Evolutionary conservation across 2,113 vertebrate genomes (phyloP).

Genomic region (Thryonomys swinderianus): DNA sequence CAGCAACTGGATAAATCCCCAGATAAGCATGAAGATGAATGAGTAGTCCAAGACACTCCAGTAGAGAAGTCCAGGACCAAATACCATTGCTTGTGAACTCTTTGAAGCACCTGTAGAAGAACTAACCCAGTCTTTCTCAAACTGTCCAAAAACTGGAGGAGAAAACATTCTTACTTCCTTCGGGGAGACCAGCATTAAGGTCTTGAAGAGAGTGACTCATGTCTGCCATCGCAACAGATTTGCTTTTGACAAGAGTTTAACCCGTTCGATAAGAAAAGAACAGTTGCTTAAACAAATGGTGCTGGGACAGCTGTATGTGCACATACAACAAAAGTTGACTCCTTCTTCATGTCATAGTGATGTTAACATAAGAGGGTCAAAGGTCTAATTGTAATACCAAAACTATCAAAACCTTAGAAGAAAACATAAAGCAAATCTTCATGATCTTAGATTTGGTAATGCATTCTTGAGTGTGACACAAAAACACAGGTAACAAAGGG

Average conservation of each 20-base stretch:
- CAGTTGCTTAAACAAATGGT: not conserved
- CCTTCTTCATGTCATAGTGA: not conserved
- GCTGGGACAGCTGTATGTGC: not conserved
- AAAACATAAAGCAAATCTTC: not conserved
- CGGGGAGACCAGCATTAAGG: not conserved
- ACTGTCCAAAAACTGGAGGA: not conserved
- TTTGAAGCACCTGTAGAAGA: not conserved
- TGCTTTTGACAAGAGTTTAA: not conserved
- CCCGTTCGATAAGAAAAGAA: not conserved
- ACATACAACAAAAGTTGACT: not conserved
- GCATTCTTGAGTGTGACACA: not conserved
- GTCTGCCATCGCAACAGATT: not conserved
- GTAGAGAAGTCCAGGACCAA: not conserved
- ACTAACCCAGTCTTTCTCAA: not conserved
- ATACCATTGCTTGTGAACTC: not conserved
- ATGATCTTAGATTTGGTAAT: not conserved
- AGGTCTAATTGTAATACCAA: not conserved
- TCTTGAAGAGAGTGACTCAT: not conserved
- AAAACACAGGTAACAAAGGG: not conserved
- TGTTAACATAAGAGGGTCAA: not conserved
- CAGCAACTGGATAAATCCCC: not conserved
- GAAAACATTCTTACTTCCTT: not conserved
- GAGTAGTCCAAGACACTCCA: not conserved
- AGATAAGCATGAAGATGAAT: not conserved
- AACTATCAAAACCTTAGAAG: not conserved